Evolutionary conservation across 2,797 vertebrate genomes (phyloP), one percentile per base, ranked within the genome.

Genomic region (Sebastiscus albofasciatus): DNA sequence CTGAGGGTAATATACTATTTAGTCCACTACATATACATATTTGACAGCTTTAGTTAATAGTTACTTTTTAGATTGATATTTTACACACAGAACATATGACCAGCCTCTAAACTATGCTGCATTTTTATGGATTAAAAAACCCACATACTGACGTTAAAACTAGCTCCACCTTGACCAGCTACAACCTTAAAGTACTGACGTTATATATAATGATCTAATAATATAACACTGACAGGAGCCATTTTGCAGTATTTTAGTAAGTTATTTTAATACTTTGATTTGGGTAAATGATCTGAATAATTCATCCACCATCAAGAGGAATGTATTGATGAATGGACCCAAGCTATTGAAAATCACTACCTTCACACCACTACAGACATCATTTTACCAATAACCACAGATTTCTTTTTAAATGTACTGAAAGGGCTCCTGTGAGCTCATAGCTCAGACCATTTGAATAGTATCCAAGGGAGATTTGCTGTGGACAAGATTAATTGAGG

Each of bases 341-440:
- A 77, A 82, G 59, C 29, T 39, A 22, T 46, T 36, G 73, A 81
- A 74, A 75, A 31, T 31, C 36, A 55, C 58, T 81, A 46, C 55
- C 42, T 31, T 72, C 24, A 75, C 56, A 60, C 14, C 22, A 33
- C 20, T 55, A 72, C 52, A 82, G 73, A 81, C 59, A 58, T 8
- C 24, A 42, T 79, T 80, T 79, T 2, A 62, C 33, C 67, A 72
- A 61, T 73, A 72, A 74, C 29, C 66, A 60, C 22, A 27, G 11
- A 36, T 62, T 58, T 49, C 36, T 77, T 76, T 59, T 26, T 2
- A 66, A 31, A 54, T 29, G 54, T 71, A 56, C 24, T 68, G 29
- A 84, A 78, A 83, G 67, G 64, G 27, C n/a, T 42, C 33, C 59
- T 52, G 33, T 75, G 77, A 85, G 42, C 84, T 87, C 36, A 77